These are phyloP conservation scores for Elegia similella DNA, from an alignment of 2,888 invertebrate species.

Conservation along the genomic window DNA sequence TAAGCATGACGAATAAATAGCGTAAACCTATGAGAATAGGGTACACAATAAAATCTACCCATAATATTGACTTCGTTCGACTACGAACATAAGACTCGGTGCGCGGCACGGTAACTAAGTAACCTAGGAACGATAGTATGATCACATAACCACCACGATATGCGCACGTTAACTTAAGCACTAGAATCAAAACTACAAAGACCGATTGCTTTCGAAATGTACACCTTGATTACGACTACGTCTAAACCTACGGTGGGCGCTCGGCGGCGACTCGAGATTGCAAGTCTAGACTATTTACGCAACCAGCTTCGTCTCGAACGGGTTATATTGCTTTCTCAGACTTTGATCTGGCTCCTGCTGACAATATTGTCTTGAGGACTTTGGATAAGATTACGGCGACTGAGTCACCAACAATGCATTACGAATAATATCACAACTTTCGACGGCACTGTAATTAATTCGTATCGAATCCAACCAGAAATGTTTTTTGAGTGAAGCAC, in stretches of 20 bases:
- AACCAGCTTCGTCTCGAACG: conserved; percentile 44
- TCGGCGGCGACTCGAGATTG: conserved; percentile 48
- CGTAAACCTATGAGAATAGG: conserved; percentile 50
- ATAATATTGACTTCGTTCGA: conserved; percentile 56
- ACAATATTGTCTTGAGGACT: conserved; percentile 46
- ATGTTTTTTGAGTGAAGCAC: conserved; percentile 40
- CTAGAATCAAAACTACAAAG: conserved; percentile 55
- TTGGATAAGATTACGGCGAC: conserved; percentile 37
- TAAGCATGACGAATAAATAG: conserved; percentile 65
- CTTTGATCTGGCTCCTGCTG: conserved; percentile 44
- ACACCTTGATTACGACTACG: conserved; percentile 43
- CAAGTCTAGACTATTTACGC: conserved; percentile 53
- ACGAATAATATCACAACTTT: conserved; percentile 65
- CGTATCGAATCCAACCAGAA: conserved; percentile 47
- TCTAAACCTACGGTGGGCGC: conserved; percentile 42
- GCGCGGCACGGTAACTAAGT: conserved; percentile 61
- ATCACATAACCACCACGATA: conserved; percentile 73
- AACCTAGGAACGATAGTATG: conserved; percentile 65
- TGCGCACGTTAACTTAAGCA: conserved; percentile 70
- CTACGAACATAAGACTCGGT: conserved; percentile 65
- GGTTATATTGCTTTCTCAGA: conserved; percentile 44
- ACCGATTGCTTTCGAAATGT: conserved; percentile 49
- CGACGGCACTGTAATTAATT: conserved; percentile 64
- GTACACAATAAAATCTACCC: conserved; percentile 43
- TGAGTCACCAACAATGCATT: conserved; percentile 39